Conservation (phyloP, 2,888 invertebrate species). For the Boloria selene region DNA sequence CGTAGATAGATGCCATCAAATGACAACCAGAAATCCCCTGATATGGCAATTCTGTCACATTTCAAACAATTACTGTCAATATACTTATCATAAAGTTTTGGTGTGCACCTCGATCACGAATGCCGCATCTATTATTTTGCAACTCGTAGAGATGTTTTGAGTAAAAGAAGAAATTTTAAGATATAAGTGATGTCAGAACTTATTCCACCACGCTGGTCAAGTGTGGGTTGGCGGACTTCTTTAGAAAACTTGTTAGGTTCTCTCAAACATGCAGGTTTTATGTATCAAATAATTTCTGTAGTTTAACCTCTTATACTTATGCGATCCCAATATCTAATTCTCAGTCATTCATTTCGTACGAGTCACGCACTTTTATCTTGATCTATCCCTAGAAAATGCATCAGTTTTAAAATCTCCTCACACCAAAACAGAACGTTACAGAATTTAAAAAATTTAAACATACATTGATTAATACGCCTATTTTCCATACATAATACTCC, state of each 20-base stretch:
- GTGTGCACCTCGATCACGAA: conserved; percentile 7
- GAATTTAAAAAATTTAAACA: background rate
- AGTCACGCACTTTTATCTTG: no score
- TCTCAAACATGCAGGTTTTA: no score
- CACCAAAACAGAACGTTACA: background rate
- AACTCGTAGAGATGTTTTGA: conserved; percentile 11
- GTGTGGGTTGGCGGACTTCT: no score
- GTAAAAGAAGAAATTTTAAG: conserved; percentile 3
- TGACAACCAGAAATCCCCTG: conserved; percentile 19
- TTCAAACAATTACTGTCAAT: conserved; percentile 55
- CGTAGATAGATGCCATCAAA: conserved; percentile 16
- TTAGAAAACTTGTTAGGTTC: no score
- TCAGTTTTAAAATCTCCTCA: background rate
- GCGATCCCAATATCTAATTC: no score
- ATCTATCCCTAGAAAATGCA: no score
- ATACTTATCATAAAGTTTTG: conserved; percentile 20
- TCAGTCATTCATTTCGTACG: no score
- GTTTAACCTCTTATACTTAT: no score
- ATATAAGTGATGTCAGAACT: background rate
- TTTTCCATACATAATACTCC: conserved; percentile 25
- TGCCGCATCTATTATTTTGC: conserved; percentile 21
- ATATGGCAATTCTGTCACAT: conserved; percentile 48
- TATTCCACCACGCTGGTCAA: no score
- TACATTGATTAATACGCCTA: conserved; percentile 10
- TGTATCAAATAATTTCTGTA: no score